Conservation (phyloP, 2,797 vertebrate species). For the Danio jaintianensis region DNA sequence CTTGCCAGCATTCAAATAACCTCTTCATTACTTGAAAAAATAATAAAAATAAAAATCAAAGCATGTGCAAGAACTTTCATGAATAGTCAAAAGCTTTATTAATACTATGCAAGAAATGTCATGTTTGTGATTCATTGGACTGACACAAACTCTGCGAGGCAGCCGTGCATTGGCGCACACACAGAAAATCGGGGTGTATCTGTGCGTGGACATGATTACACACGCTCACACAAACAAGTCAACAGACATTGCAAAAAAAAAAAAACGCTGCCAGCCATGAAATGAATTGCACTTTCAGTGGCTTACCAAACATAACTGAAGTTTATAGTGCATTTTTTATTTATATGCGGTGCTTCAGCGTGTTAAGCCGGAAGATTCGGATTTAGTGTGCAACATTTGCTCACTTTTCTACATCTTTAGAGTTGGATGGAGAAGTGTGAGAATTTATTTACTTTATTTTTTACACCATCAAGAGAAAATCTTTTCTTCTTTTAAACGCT, state of each 20-base stretch:
- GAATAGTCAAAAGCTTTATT: slow-evolving; percentile 36
- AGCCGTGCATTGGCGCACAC: slow-evolving; percentile 8
- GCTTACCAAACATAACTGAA: not conserved
- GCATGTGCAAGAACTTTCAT: slow-evolving; percentile 1
- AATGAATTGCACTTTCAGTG: not conserved
- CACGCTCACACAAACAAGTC: not conserved
- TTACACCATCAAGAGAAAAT: no score
- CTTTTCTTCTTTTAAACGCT: no score
- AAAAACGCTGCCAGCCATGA: slow-evolving; percentile 12
- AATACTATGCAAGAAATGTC: slow-evolving; percentile 17
- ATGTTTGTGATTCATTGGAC: slow-evolving; percentile 39
- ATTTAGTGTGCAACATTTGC: no score
- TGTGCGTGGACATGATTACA: slow-evolving; percentile 11
- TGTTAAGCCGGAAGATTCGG: no score
- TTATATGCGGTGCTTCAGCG: no score
- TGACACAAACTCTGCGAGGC: slow-evolving; percentile 15
- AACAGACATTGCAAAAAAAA: slow-evolving; percentile 16
- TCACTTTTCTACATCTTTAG: no score
- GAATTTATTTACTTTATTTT: no score
- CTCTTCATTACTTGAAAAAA: slow-evolving; percentile 1
- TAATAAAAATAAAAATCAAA: not conserved
- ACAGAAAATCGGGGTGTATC: slow-evolving; percentile 15
- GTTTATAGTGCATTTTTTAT: not conserved
- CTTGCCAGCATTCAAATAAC: not conserved
- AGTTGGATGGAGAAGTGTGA: no score